Evolutionary conservation across 1,140 invertebrate genomes (phyloP).

Genomic region (Drosophila auraria): DNA sequence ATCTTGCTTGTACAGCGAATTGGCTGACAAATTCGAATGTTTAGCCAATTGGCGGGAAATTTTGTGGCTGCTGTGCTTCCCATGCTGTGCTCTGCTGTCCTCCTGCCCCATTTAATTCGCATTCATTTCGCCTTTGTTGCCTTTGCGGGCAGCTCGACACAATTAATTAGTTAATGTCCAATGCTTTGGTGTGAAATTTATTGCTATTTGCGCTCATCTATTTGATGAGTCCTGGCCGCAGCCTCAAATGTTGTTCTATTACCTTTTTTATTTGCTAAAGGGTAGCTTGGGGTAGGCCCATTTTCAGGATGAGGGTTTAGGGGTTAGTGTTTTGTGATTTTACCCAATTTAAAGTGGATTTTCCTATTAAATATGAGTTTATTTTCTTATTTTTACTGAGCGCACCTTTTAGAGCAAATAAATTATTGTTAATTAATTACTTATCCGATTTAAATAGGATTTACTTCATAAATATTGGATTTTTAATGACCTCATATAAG

Average conservation of each 20-base stretch:
- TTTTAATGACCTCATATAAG: too few species aligned
- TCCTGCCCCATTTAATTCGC: slow-evolving; percentile 25
- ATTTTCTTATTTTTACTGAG: too few species aligned
- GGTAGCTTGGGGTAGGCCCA: background rate
- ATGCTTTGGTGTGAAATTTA: slow-evolving; percentile 76
- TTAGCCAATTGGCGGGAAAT: slow-evolving; percentile 16
- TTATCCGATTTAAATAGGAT: too few species aligned
- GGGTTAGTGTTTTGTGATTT: too few species aligned
- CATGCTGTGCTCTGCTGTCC: background rate
- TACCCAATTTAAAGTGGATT: too few species aligned
- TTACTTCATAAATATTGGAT: too few species aligned
- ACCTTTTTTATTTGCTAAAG: background rate
- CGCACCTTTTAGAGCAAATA: too few species aligned
- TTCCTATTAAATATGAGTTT: too few species aligned
- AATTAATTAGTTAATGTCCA: slow-evolving; percentile 82
- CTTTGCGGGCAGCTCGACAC: slow-evolving; percentile 74
- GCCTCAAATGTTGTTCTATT: slow-evolving; percentile 18
- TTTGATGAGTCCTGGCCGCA: slow-evolving; percentile 57
- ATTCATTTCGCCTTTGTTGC: slow-evolving; percentile 42
- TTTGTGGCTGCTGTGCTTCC: slow-evolving; percentile 9
- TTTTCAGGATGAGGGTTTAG: background rate
- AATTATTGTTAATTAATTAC: too few species aligned
- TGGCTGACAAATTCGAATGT: slow-evolving; percentile 11
- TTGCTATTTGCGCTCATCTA: slow-evolving; percentile 71
- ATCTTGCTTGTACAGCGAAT: too few species aligned